Evolutionary conservation across 2,888 invertebrate species (phyloP).

Genomic region (Meandrusa payeni): DNA sequence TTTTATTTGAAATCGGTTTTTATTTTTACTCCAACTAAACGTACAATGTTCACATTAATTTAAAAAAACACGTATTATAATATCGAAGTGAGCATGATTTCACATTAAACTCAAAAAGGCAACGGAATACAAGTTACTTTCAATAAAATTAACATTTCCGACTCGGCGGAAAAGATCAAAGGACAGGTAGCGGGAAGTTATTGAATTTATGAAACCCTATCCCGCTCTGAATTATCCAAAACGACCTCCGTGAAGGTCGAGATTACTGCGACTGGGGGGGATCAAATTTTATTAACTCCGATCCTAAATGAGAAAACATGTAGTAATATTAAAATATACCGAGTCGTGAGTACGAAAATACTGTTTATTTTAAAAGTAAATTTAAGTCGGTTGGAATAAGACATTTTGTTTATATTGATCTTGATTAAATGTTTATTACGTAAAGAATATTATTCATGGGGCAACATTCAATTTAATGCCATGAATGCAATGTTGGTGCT

Average conservation of each 20-base stretch:
- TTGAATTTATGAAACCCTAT: conserved; percentile 22
- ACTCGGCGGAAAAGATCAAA: conserved; percentile 16
- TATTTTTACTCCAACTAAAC: too few species aligned
- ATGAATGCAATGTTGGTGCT: too few species aligned
- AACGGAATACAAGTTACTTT: background rate
- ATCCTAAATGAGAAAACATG: conserved; percentile 1
- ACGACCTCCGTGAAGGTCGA: conserved; percentile 15
- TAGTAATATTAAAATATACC: conserved; percentile 6
- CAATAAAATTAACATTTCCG: conserved; percentile 21
- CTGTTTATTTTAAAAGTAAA: background rate
- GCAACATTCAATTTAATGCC: too few species aligned
- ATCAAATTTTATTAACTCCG: conserved; percentile 14
- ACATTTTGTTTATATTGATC: too few species aligned
- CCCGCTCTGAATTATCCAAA: conserved; percentile 16
- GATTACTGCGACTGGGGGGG: conserved; percentile 4
- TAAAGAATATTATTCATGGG: too few species aligned
- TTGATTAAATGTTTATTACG: too few species aligned
- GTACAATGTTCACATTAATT: too few species aligned
- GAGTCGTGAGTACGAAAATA: background rate
- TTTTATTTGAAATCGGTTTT: too few species aligned
- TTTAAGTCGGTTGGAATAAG: too few species aligned
- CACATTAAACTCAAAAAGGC: background rate
- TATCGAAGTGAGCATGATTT: background rate
- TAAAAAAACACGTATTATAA: background rate
- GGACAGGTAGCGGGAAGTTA: conserved; percentile 19